These are phyloP conservation scores for Gallinago media DNA, from an alignment of 2,113 vertebrate species.

Conservation along the genomic window DNA sequence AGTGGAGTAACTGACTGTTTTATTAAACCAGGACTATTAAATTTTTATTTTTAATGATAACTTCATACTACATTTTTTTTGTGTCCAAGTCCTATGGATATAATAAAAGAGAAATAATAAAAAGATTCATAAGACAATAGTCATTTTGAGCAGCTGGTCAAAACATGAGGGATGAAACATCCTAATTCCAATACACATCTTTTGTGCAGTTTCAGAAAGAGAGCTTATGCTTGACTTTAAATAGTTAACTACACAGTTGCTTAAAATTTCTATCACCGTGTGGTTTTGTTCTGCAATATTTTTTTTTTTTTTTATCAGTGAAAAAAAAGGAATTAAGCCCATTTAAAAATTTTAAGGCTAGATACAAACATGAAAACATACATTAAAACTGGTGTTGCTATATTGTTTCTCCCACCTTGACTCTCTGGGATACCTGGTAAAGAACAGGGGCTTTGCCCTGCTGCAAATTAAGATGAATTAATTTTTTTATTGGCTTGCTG, in stretches of 20 bases:
- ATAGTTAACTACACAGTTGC: neutral
- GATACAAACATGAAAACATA: neutral
- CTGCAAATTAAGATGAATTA: neutral
- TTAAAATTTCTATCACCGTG: neutral
- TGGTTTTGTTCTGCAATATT: neutral
- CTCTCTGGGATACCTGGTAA: neutral
- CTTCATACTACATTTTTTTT: neutral
- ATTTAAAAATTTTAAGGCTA: neutral
- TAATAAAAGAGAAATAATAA: neutral
- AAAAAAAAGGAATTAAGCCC: neutral
- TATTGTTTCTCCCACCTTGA: neutral
- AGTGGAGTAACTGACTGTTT: neutral
- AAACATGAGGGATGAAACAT: neutral
- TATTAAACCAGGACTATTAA: neutral
- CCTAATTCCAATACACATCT: neutral
- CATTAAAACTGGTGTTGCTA: accelerated
- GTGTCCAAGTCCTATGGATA: neutral
- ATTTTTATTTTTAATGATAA: neutral
- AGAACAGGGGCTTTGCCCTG: neutral
- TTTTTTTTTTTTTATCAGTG: neutral
- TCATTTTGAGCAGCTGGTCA: neutral
- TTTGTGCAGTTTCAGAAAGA: neutral
- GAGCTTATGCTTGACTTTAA: neutral
- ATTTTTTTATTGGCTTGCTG: neutral
- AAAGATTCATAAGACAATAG: neutral